Base-by-base conservation (phyloP, 2,888 invertebrate genomes). In the Drosophila phalerata region DNA sequence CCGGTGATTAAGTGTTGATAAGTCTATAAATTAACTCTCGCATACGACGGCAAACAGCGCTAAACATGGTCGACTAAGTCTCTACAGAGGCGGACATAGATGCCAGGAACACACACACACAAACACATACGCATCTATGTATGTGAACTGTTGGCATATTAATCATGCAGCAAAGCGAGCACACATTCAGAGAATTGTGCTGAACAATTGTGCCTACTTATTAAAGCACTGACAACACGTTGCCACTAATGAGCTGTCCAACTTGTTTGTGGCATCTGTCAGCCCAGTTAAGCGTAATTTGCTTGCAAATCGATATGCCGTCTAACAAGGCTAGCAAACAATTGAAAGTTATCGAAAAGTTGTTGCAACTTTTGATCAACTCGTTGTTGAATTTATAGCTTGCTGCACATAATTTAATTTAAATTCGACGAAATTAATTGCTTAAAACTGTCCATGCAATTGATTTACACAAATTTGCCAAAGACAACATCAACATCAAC, bases 1-100 rank as follows among this genome's bases (percentile, higher is more conserved):
- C 80, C 82, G 89, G 84, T 89, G 90, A 88, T 90, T 88, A 88
- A 90, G 88, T 90, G 87, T 81, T 80, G 83, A 86, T 89, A 87
- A 81, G 81, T 83, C 83, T 85, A 85, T 86, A 86, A 86, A 86
- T 86, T 86, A 86, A 86, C 86, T 77, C 69, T 77, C 69, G 66
- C 73, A 69, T 60, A 72, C 73, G 63, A 52, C 40, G 61, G 56
- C 78, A 83, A 79, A 84, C 87, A 85, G 74, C 67, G 62, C 51
- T 32, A 63, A 45, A 56, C 62, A 55, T 47, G 57, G 15, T 47
- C 64, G 61, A 19, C 65, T 57, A 38, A 34, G 32, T 40, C 37
- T 58, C 43, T 37, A 43, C 56, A 43, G 17, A 42, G 22, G 32
- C 52, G 28, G 15, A n/a, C 30, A 30, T 25, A 65, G 65, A 52